Evolutionary conservation across 2,888 invertebrate species (phyloP).

Genomic region (Cosmia pyralina): DNA sequence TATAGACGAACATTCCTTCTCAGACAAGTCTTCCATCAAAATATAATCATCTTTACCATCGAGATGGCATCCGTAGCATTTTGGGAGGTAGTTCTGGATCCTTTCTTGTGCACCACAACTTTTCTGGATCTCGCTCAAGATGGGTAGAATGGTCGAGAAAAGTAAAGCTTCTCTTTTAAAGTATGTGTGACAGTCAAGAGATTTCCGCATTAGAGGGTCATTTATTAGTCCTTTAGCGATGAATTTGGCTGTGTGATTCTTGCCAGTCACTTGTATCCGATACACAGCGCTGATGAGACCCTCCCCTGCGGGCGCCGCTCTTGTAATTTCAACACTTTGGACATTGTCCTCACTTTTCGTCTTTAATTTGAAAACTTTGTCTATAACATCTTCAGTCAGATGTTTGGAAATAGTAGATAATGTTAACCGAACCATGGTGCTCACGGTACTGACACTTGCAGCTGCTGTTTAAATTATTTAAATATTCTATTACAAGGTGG

Average conservation of each 20-base stretch:
- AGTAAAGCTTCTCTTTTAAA: slow-evolving; percentile 75
- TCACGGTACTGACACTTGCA: slow-evolving; percentile 25
- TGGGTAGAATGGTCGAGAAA: slow-evolving; percentile 72
- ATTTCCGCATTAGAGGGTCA: slow-evolving; percentile 68
- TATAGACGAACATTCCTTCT: slow-evolving; percentile 65
- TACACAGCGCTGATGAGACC: slow-evolving; percentile 77
- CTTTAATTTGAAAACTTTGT: slow-evolving; percentile 71
- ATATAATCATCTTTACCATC: slow-evolving; percentile 77
- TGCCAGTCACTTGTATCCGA: slow-evolving; percentile 70
- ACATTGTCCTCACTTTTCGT: slow-evolving; percentile 72
- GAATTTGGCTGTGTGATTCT: slow-evolving; percentile 65
- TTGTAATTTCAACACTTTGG: slow-evolving; percentile 66
- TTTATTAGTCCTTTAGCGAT: slow-evolving; percentile 73
- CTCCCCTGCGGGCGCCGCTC: slow-evolving; percentile 75
- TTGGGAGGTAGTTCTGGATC: slow-evolving; percentile 71
- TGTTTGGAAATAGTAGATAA: slow-evolving; percentile 71
- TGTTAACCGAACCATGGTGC: slow-evolving; percentile 70
- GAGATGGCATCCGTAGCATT: slow-evolving; percentile 70
- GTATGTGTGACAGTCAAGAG: slow-evolving; percentile 66
- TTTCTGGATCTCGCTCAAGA: slow-evolving; percentile 69
- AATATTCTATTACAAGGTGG: slow-evolving; percentile 34
- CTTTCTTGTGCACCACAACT: slow-evolving; percentile 71
- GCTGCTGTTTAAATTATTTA: slow-evolving; percentile 50
- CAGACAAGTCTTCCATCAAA: slow-evolving; percentile 75
- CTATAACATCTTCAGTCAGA: slow-evolving; percentile 72